Evolutionary conservation across 1,140 invertebrate genomes (phyloP).

Genomic region (Meloidogyne hapla): DNA sequence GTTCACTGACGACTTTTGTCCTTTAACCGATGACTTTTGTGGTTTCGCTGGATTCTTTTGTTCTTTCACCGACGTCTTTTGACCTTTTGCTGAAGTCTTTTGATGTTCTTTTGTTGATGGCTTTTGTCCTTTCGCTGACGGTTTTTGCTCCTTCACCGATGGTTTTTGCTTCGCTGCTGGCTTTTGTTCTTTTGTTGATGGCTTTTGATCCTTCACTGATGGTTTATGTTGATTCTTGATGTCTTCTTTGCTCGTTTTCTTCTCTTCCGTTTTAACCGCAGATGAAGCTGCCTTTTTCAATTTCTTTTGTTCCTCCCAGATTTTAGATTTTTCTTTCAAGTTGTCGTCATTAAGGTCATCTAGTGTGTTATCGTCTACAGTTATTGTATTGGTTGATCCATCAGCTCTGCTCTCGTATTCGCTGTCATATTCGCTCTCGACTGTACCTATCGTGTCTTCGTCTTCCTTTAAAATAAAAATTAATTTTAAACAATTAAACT

Average conservation of each 20-base stretch:
- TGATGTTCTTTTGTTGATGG: too few species aligned
- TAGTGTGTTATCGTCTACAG: neutral
- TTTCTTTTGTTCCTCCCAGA: neutral
- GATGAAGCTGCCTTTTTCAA: neutral
- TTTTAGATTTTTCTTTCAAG: neutral
- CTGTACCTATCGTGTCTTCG: neutral
- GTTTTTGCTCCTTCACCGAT: neutral
- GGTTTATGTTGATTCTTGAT: neutral
- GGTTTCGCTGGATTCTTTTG: too few species aligned
- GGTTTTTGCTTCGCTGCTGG: neutral
- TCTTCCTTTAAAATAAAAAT: neutral
- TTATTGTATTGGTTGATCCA: neutral
- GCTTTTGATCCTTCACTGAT: neutral
- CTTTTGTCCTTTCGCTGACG: neutral
- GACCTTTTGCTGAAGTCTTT: too few species aligned
- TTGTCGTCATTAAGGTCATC: neutral
- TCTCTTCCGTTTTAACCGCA: neutral
- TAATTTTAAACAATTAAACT: too few species aligned
- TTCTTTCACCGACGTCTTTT: too few species aligned
- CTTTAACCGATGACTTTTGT: too few species aligned
- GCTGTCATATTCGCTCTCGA: neutral
- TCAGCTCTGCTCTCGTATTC: neutral
- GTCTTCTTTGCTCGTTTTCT: neutral
- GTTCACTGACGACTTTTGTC: too few species aligned
- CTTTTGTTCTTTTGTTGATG: neutral